Evolutionary conservation across 2,113 vertebrate species (phyloP).

Genomic region (Bos taurus): DNA sequence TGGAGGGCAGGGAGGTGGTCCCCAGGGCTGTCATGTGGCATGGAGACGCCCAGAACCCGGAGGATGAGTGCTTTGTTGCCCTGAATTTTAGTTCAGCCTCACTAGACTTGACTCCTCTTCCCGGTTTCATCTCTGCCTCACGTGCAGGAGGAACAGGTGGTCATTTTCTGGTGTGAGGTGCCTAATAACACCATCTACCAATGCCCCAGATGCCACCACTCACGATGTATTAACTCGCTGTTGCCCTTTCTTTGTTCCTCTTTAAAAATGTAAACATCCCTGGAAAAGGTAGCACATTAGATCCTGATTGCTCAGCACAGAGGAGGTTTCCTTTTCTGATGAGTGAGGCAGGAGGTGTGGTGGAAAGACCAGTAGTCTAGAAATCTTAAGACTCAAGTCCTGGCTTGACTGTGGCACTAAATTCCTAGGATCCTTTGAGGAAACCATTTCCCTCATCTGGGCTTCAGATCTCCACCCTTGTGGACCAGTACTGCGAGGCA

Average conservation of each 20-base stretch:
- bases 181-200: background rate
- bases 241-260: background rate
- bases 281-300: background rate
- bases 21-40: background rate
- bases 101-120: background rate
- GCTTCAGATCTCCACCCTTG: background rate
- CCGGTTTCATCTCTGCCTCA: background rate
- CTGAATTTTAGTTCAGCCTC: background rate
- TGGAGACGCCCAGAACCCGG: accelerated
- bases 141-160: background rate
- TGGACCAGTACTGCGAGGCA: background rate
- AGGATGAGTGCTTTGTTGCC: background rate
- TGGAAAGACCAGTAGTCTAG: background rate
- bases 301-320: background rate
- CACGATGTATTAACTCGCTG: no score
- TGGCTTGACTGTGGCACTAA: background rate
- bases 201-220: background rate
- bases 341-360: background rate
- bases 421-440: background rate
- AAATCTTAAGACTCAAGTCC: background rate
- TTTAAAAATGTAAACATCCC: background rate
- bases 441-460: background rate
- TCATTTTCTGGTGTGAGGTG: background rate
- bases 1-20: background rate
- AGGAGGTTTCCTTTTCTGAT: background rate